phyloP scores from a whole-genome alignment of 2,797 vertebrate species.

The Apogon talboti region DNA sequence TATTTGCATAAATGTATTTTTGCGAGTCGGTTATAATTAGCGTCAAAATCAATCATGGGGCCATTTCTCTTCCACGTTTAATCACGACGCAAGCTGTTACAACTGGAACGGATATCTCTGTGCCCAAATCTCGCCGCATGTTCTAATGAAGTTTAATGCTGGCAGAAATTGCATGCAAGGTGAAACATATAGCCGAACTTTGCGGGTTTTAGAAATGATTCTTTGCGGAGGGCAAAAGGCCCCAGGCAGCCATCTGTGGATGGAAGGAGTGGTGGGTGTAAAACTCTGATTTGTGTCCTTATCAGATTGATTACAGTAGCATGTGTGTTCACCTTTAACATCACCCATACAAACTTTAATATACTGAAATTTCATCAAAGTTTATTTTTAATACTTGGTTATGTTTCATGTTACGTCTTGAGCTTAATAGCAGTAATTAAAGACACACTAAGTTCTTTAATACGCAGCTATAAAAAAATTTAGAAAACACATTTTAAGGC shows the following conservation, averaged over 20 bases:
- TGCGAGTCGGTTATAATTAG: conserved; percentile 93
- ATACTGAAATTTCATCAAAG: conserved; percentile 11
- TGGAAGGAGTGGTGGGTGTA: conserved; percentile 50
- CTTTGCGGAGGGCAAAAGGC: conserved; percentile 70
- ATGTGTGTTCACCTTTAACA: conserved; percentile 22
- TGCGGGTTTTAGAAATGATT: conserved; percentile 47
- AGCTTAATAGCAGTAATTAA: neutral
- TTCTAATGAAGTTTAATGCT: conserved; percentile 82
- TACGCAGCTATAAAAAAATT: neutral
- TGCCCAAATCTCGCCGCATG: conserved; percentile 82
- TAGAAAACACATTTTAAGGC: neutral
- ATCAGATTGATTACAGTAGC: conserved; percentile 49
- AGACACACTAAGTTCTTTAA: neutral
- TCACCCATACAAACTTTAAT: neutral
- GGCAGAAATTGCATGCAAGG: conserved; percentile 69
- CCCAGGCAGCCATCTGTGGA: conserved; percentile 71
- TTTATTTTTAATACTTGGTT: neutral
- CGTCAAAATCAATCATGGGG: conserved; percentile 95
- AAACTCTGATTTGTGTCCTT: conserved; percentile 48
- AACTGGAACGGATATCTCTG: conserved; percentile 86
- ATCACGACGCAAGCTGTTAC: conserved; percentile 94
- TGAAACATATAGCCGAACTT: conserved; percentile 71
- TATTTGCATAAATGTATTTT: conserved; percentile 96
- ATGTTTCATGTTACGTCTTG: no score
- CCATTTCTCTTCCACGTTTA: conserved; percentile 93